Evolutionary conservation across 2,888 invertebrate species (phyloP).

Genomic region (Nasonia oneida): DNA sequence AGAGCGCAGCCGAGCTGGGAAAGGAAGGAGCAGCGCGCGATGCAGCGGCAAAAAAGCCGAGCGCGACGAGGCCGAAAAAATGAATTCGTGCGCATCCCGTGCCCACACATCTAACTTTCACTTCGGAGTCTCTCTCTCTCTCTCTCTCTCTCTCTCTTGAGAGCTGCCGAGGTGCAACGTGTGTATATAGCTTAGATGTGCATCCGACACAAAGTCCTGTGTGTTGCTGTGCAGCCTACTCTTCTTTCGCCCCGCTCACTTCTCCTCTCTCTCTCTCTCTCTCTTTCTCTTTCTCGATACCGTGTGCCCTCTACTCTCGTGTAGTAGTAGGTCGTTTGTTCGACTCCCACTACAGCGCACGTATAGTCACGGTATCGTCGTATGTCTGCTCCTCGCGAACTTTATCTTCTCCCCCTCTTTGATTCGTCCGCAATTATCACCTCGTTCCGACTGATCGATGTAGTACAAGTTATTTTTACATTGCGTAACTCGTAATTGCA

Average conservation of each 20-base stretch:
- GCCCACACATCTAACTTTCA: conserved; percentile 80
- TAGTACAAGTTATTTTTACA: not conserved
- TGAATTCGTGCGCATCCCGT: conserved; percentile 80
- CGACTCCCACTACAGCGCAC: not conserved
- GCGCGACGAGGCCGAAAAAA: conserved; percentile 71
- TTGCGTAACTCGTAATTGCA: not conserved
- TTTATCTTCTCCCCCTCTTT: not conserved
- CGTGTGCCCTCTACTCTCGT: not conserved
- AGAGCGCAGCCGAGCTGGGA: conserved; percentile 33
- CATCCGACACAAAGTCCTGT: conserved; percentile 65
- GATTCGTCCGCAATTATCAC: not conserved
- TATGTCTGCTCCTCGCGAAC: too few relatives aligned
- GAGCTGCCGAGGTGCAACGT: conserved; percentile 38
- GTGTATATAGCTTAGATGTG: conserved; percentile 61
- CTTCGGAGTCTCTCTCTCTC: conserved; percentile 67
- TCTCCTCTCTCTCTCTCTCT: conserved; percentile 9
- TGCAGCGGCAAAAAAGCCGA: conserved; percentile 1
- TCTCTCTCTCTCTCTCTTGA: conserved; percentile 21
- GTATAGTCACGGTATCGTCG: too few relatives aligned
- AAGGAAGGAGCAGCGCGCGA: conserved; percentile 52
- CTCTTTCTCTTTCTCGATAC: not conserved
- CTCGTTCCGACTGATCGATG: not conserved
- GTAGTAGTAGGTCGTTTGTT: conserved; percentile 8
- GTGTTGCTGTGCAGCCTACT: conserved; percentile 56
- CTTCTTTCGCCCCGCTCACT: conserved; percentile 63